phyloP scores from a whole-genome alignment of 2,797 vertebrate genomes.

The Acomys russatus region DNA sequence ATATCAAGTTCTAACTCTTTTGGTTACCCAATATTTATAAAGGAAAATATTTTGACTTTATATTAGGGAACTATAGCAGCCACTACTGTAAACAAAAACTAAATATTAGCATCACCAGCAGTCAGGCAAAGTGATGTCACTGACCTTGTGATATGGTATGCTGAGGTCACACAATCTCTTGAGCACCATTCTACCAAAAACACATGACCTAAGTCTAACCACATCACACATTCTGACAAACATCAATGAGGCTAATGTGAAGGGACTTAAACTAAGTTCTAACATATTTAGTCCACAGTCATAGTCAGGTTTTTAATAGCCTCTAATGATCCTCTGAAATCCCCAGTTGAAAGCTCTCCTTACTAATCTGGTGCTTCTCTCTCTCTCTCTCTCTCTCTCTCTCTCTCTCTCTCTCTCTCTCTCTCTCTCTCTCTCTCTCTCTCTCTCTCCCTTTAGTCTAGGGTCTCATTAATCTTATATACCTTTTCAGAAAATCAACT shows the following conservation, averaged over 20 bases:
- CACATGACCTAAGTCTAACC: background rate
- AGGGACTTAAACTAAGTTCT: background rate
- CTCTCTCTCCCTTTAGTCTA: background rate
- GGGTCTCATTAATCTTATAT: background rate
- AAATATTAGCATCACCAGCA: background rate
- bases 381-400: too few relatives aligned
- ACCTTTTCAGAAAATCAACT: background rate
- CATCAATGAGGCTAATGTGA: background rate
- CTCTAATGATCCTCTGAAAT: background rate
- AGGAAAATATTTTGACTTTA: constrained; percentile 22
- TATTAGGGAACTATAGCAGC: background rate
- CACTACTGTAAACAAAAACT: background rate
- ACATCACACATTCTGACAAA: background rate
- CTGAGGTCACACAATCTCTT: background rate
- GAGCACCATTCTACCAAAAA: background rate
- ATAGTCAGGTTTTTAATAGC: background rate
- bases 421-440: too few relatives aligned
- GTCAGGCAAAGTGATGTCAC: background rate
- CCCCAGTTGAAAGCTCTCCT: too few relatives aligned
- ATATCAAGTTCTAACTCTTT: constrained; percentile 29
- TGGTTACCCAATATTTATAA: constrained; percentile 41
- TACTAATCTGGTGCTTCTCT: too few relatives aligned
- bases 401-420: too few relatives aligned
- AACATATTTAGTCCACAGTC: background rate
- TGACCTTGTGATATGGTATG: background rate